Conservation (phyloP, 2,888 invertebrate species). For the Andrena haemorrhoa region DNA sequence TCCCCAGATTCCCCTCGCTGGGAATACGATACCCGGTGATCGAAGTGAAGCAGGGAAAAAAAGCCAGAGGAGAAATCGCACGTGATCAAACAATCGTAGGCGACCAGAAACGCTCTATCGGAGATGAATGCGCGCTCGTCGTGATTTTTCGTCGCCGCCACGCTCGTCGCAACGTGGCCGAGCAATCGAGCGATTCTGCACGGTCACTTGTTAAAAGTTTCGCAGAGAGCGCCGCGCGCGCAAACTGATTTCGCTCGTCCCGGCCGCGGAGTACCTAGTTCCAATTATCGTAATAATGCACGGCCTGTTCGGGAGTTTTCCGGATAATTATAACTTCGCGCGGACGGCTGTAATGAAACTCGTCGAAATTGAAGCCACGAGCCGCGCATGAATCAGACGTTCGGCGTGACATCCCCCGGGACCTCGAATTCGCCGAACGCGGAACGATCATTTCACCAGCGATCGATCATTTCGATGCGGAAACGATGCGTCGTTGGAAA, state of each 20-base stretch:
- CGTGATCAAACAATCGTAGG: no score
- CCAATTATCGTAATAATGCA: constrained; percentile 67
- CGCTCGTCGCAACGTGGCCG: neutral
- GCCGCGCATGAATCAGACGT: neutral
- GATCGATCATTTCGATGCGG: constrained; percentile 6
- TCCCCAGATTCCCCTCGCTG: no score
- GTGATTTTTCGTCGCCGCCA: neutral
- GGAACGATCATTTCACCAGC: neutral
- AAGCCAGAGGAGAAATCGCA: no score
- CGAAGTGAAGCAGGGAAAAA: no score
- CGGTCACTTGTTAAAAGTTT: constrained; percentile 61
- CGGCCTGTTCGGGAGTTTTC: constrained; percentile 52
- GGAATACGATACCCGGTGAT: no score
- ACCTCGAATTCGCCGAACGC: neutral
- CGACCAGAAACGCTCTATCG: neutral
- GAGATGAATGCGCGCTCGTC: no score
- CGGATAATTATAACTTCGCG: constrained; percentile 68
- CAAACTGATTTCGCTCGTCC: constrained; percentile 25
- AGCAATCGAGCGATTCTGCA: constrained; percentile 18
- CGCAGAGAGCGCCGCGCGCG: neutral
- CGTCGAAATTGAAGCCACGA: constrained; percentile 44
- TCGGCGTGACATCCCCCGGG: neutral
- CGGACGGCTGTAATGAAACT: constrained; percentile 61
- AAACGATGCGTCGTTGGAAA: neutral
- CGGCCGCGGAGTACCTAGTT: constrained; percentile 47